Evolutionary conservation across 64 coral and sea anemone species (phyloP), one percentile per base, ranked within the genome.

Genomic region (Exaiptasia diaphana): DNA sequence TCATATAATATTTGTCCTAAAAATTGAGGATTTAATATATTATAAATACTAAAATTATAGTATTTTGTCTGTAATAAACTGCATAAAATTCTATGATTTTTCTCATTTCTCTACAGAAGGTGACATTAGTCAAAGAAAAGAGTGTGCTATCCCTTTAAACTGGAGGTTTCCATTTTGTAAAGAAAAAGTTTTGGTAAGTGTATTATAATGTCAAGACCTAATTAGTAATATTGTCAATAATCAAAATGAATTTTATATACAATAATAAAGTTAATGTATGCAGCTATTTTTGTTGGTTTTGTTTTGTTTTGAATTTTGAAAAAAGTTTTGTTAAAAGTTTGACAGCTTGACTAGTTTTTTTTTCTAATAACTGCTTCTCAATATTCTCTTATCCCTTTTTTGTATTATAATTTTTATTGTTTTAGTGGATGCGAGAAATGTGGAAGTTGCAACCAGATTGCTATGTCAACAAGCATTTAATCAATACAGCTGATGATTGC

Each of bases 121-220:
- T 71, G 33, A 36, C 40, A 35, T 23, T 38, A 44, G 23, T 33
- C 34, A 71, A 38, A 34, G 23, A 2, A 71, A 35, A 15, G 39
- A 67, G 37, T 86, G 83, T 67, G 18, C 41, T 14, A 28, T 77
- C 63, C 83, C 83, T 64, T 8, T 36, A 50, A 43, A 75, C 54
- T 86, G 71, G 83, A 33, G 60, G 21, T 64, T 64, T 26, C 83
- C 83, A 67, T 86, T 86, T 67, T 86, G 83, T 77, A 27, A 60
- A 38, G 9, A 50, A 12, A 86, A 86, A 76, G 58, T 86, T 53
- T 2, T n/a, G 25, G 84, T 87, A 70, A n/a, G n/a, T n/a, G n/a
- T n/a, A n/a, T n/a, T n/a, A n/a, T n/a, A n/a, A n/a, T n/a, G n/a
- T n/a, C n/a, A n/a, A n/a, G n/a, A n/a, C n/a, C n/a, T n/a, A n/a